These are phyloP conservation scores for Myotis brandtii DNA, from an alignment of 2,113 vertebrate species.

Conservation along the genomic window DNA sequence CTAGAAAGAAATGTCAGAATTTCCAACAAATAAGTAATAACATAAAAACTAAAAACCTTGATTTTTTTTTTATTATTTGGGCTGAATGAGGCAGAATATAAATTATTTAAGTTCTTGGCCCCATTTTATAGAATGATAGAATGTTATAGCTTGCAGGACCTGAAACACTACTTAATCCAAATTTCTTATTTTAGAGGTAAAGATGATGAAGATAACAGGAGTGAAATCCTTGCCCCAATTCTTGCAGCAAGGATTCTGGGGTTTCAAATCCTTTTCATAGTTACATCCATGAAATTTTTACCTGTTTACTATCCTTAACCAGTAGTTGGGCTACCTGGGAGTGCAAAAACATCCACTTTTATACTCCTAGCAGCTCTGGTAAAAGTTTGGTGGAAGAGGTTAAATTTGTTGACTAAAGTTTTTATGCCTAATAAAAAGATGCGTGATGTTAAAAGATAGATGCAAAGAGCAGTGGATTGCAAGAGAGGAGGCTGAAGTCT, in stretches of 20 bases:
- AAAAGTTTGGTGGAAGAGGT: not conserved
- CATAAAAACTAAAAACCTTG: constrained; percentile 39
- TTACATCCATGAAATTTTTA: constrained; percentile 17
- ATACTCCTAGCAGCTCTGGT: not conserved
- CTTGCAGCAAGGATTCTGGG: not conserved
- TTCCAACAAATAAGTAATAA: not conserved
- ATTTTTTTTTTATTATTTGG: constrained; percentile 14
- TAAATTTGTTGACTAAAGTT: not conserved
- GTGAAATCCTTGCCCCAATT: constrained; percentile 40
- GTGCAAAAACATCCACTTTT: not conserved
- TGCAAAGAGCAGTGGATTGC: not conserved
- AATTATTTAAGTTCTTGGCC: not conserved
- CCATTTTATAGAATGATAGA: not conserved
- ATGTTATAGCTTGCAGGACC: not conserved
- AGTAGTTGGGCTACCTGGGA: not conserved
- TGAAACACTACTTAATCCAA: not conserved
- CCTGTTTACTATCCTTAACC: not conserved
- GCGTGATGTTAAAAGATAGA: constrained; percentile 13
- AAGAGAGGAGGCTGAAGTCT: not conserved
- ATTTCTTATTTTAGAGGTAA: constrained; percentile 13
- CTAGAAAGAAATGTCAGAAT: not conserved
- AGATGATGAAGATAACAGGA: not conserved
- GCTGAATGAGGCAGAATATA: not conserved
- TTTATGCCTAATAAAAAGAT: constrained; percentile 9
- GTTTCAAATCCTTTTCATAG: constrained; percentile 11